Evolutionary conservation across 2,113 vertebrate species (phyloP).

Genomic region (Hoplias malabaricus): DNA sequence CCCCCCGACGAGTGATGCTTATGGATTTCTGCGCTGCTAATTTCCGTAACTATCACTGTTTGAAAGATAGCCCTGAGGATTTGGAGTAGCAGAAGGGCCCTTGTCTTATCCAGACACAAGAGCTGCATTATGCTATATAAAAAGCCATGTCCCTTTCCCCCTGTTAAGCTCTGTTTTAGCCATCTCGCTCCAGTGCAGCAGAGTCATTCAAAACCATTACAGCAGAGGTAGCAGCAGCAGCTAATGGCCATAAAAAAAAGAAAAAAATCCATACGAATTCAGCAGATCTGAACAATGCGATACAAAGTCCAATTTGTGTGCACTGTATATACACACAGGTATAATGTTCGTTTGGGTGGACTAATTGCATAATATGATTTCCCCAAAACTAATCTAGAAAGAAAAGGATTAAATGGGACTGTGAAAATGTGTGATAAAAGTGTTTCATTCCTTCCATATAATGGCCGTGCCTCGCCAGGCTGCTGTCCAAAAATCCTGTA

Average conservation of each 20-base stretch:
- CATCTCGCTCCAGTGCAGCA: conserved; percentile 58
- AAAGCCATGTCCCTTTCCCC: conserved; percentile 63
- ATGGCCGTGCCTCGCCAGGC: conserved; percentile 36
- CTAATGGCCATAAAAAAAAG: conserved; percentile 1
- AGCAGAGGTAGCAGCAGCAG: conserved; percentile 65
- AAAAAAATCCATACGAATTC: conserved; percentile 9
- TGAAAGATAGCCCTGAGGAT: conserved; percentile 94
- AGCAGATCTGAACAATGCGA: background rate
- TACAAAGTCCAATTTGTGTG: background rate
- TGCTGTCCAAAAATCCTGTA: conserved; percentile 66
- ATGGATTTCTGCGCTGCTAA: conserved; percentile 93
- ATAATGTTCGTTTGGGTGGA: conserved; percentile 8
- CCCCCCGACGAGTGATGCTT: conserved; percentile 88
- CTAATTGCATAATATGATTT: conserved; percentile 32
- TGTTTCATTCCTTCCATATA: conserved; percentile 30
- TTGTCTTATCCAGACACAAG: conserved; percentile 84
- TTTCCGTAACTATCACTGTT: conserved; percentile 98
- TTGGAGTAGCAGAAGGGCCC: conserved; percentile 77
- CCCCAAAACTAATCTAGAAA: background rate
- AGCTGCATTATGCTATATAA: conserved; percentile 86
- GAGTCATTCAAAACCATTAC: conserved; percentile 72
- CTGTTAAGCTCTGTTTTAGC: conserved; percentile 48
- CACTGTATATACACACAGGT: conserved; percentile 26
- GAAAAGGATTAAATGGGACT: conserved; percentile 1
- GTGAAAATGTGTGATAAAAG: conserved; percentile 43